These are phyloP conservation scores for Leptopilina myrica DNA, from an alignment of 2,888 invertebrate genomes.

Conservation along the genomic window DNA sequence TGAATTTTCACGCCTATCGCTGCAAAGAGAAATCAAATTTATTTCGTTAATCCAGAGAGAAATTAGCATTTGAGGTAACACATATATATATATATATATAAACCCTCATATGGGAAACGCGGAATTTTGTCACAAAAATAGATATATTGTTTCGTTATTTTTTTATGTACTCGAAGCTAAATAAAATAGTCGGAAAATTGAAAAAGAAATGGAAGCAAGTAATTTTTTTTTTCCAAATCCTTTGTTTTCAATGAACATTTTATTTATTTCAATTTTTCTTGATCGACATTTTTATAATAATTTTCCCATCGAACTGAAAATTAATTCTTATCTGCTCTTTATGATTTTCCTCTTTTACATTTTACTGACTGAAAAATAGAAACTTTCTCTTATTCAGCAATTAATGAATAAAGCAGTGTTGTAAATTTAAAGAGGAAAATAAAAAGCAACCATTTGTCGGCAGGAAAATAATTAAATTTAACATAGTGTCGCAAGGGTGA, in stretches of 20 bases:
- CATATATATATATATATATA: not conserved
- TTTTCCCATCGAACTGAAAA: too few relatives aligned
- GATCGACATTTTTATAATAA: too few relatives aligned
- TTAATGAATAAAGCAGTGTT: not conserved
- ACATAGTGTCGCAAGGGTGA: not conserved
- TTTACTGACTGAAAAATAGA: too few relatives aligned
- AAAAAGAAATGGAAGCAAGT: not conserved
- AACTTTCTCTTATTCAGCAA: too few relatives aligned
- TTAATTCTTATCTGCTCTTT: too few relatives aligned
- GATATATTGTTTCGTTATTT: not conserved
- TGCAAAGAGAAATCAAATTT: conserved; percentile 26
- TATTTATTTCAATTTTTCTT: too few relatives aligned
- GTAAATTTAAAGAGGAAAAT: not conserved
- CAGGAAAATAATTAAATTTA: conserved; percentile 15
- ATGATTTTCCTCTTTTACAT: too few relatives aligned
- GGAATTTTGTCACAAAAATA: not conserved
- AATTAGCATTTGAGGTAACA: conserved; percentile 25
- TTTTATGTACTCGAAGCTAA: too few relatives aligned
- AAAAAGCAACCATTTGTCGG: not conserved
- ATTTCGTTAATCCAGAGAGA: conserved; percentile 34
- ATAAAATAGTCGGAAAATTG: too few relatives aligned
- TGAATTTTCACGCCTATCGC: conserved; percentile 36
- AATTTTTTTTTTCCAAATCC: too few relatives aligned
- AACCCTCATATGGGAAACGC: not conserved
- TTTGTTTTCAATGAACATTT: too few relatives aligned